A percentile compares a stretch with the other conserved stretches of the same genome.
Conservation (phyloP, 2,888 invertebrate species). For the Geophilus truncorum region DNA sequence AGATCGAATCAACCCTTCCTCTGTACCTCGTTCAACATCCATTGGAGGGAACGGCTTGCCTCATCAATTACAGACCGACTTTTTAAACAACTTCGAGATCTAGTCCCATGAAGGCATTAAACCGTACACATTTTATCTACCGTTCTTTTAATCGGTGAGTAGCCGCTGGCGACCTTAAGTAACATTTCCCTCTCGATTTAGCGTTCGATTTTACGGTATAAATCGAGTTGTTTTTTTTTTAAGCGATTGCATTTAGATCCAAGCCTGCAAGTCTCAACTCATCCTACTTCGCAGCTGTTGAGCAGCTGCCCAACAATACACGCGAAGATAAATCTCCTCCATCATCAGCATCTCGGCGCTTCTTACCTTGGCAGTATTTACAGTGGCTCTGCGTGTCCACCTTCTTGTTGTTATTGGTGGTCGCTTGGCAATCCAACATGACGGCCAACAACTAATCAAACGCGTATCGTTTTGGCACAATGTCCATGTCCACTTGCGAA, state of each 20-base stretch:
- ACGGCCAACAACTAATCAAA: constrained; percentile 5
- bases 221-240: too few relatives aligned
- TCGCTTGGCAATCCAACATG: constrained; percentile 10
- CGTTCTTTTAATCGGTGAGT: too few relatives aligned
- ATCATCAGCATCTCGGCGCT: not conserved
- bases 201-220: too few relatives aligned
- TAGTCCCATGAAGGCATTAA: too few relatives aligned
- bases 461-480: constrained; percentile 1
- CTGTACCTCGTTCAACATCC: constrained; percentile 5
- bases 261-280: not conserved
- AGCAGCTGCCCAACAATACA: not conserved
- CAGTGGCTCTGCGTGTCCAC: constrained; percentile 14
- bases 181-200: too few relatives aligned
- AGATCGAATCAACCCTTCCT: too few relatives aligned
- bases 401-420: constrained; percentile 11
- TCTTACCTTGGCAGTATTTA: constrained; percentile 1
- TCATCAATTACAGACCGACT: too few relatives aligned
- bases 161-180: too few relatives aligned
- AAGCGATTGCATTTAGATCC: too few relatives aligned
- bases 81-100: too few relatives aligned
- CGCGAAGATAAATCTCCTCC: not conserved
- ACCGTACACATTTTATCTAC: too few relatives aligned
- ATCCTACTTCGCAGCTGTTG: not conserved
- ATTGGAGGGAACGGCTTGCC: too few relatives aligned
- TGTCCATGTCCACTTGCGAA: not conserved